Evolutionary conservation across 2,113 vertebrate species (phyloP), one percentile per base, ranked within the genome.

Genomic region (Leucoraja erinaceus): DNA sequence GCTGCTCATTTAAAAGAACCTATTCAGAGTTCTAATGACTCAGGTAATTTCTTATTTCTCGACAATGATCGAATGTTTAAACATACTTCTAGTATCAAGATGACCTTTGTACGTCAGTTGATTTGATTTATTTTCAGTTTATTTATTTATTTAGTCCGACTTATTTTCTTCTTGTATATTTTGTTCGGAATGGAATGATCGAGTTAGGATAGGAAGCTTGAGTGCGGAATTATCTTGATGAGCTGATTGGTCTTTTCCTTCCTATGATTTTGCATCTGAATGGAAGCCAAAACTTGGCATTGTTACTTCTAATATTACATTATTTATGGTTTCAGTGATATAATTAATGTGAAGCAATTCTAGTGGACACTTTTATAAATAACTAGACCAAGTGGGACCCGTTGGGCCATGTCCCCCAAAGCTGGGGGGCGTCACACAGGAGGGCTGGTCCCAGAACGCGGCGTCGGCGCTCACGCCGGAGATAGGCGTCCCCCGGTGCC

Each of bases 1-100:
- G 98, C 99, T 72, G 98, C 99, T 83, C 96, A 99, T 94, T 95
- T 99, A 94, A 99, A 99, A 95, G 98, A 99, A 94, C 99, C 99
- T 18, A 95, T 97, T 28, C 97, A 97, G 94, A 95, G 94, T 28
- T 95, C 96, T 56, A 97, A 96, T 72, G 98, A 99, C 93, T 98
- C 98, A 96, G 98, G 98, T 99, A 97, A n/a, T 94, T 0, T 90
- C n/a, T 10, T 90, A 25, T 63, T 93, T 93, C 70, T 93, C 31
- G 84, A 11, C 0, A 72, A 47, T 54, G 18, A 90, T 66, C 25
- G 6, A 59, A 84, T 61, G 81, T 28, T 88, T 33, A 88, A 63
- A 63, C 2, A 88, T 12, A 86, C 25, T n/a, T 31, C 59, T 59
- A 84, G 22, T 84, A 12, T 59, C 8, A n/a, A 88, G 28, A 2